These are phyloP conservation scores for Elgaria multicarinata DNA, from an alignment of 2,113 vertebrate genomes.

Conservation along the genomic window DNA sequence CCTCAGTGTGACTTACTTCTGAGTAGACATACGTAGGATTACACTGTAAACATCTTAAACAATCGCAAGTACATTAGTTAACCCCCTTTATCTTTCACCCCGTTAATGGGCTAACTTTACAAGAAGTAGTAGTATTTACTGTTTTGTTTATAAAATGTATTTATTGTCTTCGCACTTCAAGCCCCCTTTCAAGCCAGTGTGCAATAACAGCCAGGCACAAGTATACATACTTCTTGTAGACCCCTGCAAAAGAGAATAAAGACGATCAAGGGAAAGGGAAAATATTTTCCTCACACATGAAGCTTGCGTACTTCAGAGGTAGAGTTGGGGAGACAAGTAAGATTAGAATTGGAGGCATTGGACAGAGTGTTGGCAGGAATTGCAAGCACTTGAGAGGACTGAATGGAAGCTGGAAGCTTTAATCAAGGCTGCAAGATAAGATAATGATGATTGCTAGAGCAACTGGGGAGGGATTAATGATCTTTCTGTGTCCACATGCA, in stretches of 20 bases:
- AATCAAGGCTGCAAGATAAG: neutral
- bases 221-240: neutral
- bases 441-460: neutral
- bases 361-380: neutral
- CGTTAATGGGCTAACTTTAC: neutral
- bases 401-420: too few species aligned
- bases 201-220: neutral
- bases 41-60: too few species aligned
- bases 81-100: neutral
- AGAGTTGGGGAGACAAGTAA: neutral
- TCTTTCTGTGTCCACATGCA: neutral
- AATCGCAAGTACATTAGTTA: slow-evolving; percentile 9
- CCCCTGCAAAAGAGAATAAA: neutral
- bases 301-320: neutral
- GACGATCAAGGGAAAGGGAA: neutral
- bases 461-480: neutral
- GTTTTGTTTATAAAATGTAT: slow-evolving; percentile 28
- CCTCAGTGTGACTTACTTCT: too few species aligned
- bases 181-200: neutral
- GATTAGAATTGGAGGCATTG: neutral
- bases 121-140: neutral
- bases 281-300: neutral
- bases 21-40: too few species aligned
- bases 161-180: neutral
- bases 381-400: neutral